Evolutionary conservation across 2,797 vertebrate genomes (phyloP).

Genomic region (Hemibagrus guttatus): DNA sequence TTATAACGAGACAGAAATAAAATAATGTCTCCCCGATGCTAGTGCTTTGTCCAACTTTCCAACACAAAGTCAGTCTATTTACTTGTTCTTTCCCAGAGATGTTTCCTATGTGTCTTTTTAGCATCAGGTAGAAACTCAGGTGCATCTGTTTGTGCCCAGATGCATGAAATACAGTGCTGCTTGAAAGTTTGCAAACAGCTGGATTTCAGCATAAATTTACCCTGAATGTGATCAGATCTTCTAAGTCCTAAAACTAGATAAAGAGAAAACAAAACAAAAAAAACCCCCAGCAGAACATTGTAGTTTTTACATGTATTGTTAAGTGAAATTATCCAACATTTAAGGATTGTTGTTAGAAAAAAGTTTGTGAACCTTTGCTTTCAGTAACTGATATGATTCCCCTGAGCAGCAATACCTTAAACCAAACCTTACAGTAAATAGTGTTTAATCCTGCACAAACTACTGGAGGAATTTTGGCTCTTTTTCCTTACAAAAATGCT

Average conservation of each 20-base stretch:
- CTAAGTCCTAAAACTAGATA: neutral
- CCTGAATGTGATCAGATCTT: neutral
- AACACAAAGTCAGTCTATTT: neutral
- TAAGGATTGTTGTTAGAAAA: neutral
- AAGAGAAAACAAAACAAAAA: neutral
- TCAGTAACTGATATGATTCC: neutral
- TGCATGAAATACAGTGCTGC: neutral
- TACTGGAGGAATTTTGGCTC: neutral
- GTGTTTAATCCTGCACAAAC: neutral
- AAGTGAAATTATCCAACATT: neutral
- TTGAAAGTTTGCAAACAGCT: neutral
- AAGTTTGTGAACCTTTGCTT: neutral
- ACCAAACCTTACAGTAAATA: neutral
- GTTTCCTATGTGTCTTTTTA: neutral
- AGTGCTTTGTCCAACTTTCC: neutral
- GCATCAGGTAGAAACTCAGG: neutral
- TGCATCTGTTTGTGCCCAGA: neutral
- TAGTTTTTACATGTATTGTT: neutral
- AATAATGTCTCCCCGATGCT: neutral
- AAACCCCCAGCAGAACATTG: neutral
- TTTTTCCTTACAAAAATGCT: neutral
- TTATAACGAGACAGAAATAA: neutral
- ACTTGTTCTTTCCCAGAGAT: neutral
- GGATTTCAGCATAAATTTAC: neutral
- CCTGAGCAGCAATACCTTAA: neutral